These are phyloP conservation scores for Daktulosphaira vitifoliae DNA, from an alignment of 1,140 invertebrate genomes.

Conservation along the genomic window DNA sequence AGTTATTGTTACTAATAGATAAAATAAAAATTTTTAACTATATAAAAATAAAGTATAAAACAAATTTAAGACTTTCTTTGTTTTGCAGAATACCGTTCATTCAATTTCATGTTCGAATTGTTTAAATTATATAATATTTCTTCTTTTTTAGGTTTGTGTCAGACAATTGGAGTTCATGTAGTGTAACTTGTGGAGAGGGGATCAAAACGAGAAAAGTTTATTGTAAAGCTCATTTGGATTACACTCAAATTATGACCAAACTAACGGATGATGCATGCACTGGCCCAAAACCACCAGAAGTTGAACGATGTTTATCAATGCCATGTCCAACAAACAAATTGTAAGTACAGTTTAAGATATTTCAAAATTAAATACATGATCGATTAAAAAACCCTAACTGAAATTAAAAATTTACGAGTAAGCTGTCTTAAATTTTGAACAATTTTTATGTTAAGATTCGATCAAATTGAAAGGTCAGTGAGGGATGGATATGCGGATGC, in stretches of 20 bases:
- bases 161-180: slow-evolving; percentile 79
- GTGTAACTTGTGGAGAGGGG: slow-evolving; percentile 80
- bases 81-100: slow-evolving; percentile 35
- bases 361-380: no score
- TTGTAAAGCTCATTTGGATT: slow-evolving; percentile 90
- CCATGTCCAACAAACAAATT: slow-evolving; percentile 53
- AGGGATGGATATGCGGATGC: slow-evolving; percentile 43
- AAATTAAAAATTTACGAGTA: no score
- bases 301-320: slow-evolving; percentile 65
- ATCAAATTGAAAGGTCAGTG: slow-evolving; percentile 18
- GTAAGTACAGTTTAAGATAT: not conserved
- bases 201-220: slow-evolving; percentile 67
- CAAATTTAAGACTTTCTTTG: slow-evolving; percentile 44
- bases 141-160: slow-evolving; percentile 59
- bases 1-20: no score
- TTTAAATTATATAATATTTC: no score
- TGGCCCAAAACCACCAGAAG: slow-evolving; percentile 67
- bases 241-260: slow-evolving; percentile 72
- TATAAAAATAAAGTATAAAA: no score
- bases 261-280: slow-evolving; percentile 81
- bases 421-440: no score
- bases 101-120: not conserved
- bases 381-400: no score
- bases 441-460: slow-evolving; percentile 15
- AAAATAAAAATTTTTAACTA: no score